These are phyloP conservation scores for Drosophila mauritiana DNA, from an alignment of 1,140 invertebrate species.

Conservation along the genomic window DNA sequence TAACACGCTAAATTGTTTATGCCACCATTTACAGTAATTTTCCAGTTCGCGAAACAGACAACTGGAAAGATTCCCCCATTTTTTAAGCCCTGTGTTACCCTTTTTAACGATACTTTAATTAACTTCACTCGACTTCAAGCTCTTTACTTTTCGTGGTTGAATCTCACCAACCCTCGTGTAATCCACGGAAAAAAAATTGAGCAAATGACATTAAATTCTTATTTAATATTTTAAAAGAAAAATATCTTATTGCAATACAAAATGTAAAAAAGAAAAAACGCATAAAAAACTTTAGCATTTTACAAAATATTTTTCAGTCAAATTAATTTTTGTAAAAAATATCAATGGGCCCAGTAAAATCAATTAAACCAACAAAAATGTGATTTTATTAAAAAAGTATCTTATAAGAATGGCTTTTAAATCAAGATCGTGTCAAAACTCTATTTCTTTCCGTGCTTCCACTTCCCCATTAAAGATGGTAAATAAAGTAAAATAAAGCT, in stretches of 20 bases:
- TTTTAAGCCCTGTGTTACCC: slow-evolving; percentile 11
- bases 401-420: neutral
- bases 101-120: slow-evolving; percentile 54
- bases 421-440: neutral
- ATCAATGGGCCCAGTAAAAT: no score
- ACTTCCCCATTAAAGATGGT: slow-evolving; percentile 7
- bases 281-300: no score
- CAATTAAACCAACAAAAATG: no score
- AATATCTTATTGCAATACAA: no score
- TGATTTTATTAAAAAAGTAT: no score
- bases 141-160: slow-evolving; percentile 23
- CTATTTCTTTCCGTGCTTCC: neutral
- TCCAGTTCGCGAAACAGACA: slow-evolving; percentile 24
- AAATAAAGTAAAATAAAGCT: slow-evolving; percentile 14
- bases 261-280: no score
- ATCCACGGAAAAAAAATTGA: slow-evolving; percentile 4
- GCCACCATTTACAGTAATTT: slow-evolving; percentile 1
- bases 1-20: neutral
- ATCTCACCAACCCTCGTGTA: slow-evolving; percentile 30
- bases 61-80: slow-evolving; percentile 46
- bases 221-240: neutral
- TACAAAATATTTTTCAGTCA: no score
- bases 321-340: no score
- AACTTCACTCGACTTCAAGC: slow-evolving; percentile 55
- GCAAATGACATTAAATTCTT: no score